Conservation (phyloP, 2,113 vertebrate genomes). For the Aramus guarauna region DNA sequence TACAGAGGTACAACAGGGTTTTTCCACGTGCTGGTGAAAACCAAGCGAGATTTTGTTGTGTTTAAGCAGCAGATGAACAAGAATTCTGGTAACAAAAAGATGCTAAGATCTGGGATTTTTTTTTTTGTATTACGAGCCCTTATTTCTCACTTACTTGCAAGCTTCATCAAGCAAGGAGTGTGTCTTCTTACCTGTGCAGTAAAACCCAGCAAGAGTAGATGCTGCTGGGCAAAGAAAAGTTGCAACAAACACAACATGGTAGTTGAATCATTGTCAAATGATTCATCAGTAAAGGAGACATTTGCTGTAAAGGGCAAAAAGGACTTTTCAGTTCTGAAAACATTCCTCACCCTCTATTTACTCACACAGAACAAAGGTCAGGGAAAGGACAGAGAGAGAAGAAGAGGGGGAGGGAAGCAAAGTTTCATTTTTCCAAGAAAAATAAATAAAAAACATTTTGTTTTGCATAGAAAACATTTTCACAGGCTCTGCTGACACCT, state of each 20-base stretch:
- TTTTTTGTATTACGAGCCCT: neutral
- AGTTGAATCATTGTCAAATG: neutral
- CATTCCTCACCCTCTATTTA: neutral
- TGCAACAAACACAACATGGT: neutral
- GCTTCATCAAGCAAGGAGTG: neutral
- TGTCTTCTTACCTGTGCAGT: neutral
- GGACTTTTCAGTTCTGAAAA: neutral
- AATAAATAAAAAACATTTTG: neutral
- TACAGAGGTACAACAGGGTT: neutral
- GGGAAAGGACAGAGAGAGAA: neutral
- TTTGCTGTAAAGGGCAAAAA: neutral
- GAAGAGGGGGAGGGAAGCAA: neutral
- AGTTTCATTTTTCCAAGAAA: neutral
- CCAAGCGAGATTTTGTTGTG: neutral
- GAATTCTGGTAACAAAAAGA: neutral
- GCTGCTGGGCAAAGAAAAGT: neutral
- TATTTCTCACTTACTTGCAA: neutral
- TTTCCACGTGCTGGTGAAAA: neutral
- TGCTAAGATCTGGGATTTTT: no score
- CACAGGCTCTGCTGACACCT: neutral
- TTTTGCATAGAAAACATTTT: neutral
- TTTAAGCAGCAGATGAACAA: neutral
- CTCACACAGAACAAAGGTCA: neutral
- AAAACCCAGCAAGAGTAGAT: neutral
- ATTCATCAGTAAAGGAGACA: neutral